Percentiles rank a stretch among this genome's conserved stretches.
Conservation (phyloP, 2,113 vertebrate species). For the Tricholaema leucomelas region DNA sequence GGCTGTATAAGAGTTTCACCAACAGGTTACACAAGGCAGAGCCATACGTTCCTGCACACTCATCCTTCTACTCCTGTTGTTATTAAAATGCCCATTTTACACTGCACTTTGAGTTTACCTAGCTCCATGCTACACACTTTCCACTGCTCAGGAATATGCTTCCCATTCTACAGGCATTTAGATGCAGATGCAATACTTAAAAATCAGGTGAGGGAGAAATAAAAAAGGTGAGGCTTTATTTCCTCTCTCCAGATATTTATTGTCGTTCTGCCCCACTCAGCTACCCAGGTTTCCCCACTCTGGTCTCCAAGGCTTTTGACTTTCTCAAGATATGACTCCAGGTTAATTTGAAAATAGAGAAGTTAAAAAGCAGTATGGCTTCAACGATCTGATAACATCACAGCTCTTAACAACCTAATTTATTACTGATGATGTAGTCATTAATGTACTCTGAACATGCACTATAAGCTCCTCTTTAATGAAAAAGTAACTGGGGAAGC, state of each 20-base stretch:
- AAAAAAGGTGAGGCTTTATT: neutral
- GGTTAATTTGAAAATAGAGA: constrained; percentile 38
- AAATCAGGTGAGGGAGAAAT: neutral
- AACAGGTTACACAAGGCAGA: neutral
- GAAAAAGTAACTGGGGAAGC: constrained; percentile 45
- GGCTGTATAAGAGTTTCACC: neutral
- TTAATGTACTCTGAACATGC: constrained; percentile 45
- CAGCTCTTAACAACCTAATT: constrained; percentile 41
- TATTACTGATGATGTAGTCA: constrained; percentile 63
- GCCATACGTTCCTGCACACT: rapidly evolving
- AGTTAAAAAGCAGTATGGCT: constrained; percentile 2
- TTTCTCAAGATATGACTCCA: neutral
- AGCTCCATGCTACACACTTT: rapidly evolving
- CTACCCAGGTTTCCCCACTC: neutral
- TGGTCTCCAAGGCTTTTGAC: constrained; percentile 9
- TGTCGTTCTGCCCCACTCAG: neutral
- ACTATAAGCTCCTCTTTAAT: constrained; percentile 25
- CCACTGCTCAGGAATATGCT: neutral
- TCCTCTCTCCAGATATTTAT: neutral
- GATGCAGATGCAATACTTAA: neutral
- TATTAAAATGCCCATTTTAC: neutral
- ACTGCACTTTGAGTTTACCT: neutral
- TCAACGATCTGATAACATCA: constrained; percentile 13
- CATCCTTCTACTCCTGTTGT: neutral
- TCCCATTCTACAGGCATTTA: neutral